Evolutionary conservation across 2,888 invertebrate species (phyloP).

Genomic region (Volucella bombylans): DNA sequence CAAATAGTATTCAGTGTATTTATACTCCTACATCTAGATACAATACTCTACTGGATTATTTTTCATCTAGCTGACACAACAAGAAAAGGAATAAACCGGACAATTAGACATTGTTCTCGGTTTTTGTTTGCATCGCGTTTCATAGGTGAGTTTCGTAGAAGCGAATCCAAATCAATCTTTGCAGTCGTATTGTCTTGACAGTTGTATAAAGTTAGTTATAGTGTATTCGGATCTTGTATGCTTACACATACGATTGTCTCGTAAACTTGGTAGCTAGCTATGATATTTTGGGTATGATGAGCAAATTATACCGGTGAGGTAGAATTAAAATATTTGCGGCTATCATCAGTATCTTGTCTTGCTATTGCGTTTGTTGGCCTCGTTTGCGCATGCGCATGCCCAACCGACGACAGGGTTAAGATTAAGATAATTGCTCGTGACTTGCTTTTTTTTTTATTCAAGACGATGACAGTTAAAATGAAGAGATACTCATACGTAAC

Average conservation of each 20-base stretch:
- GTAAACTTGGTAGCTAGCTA: background rate
- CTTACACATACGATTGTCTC: no score
- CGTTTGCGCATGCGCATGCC: constrained; percentile 55
- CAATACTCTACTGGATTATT: constrained; percentile 43
- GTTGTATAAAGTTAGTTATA: constrained; percentile 6
- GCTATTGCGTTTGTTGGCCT: constrained; percentile 66
- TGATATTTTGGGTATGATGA: background rate
- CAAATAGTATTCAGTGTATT: constrained; percentile 14
- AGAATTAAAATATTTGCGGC: constrained; percentile 51
- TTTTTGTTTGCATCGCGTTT: constrained; percentile 42
- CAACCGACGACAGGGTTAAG: background rate
- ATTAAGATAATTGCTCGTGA: constrained; percentile 37
- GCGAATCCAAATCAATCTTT: constrained; percentile 41
- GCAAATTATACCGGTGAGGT: background rate
- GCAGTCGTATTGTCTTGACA: background rate
- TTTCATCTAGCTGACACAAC: constrained; percentile 41
- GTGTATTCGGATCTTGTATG: background rate
- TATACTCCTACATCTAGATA: background rate
- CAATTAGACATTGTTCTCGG: constrained; percentile 42
- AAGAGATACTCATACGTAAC: constrained; percentile 31
- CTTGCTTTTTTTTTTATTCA: constrained; percentile 2
- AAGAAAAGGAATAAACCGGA: constrained; percentile 65
- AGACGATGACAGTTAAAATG: constrained; percentile 8
- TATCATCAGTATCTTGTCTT: constrained; percentile 49
- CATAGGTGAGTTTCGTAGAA: constrained; percentile 58